These are phyloP conservation scores for Nothocercus julius DNA, from an alignment of 2,113 vertebrate genomes.

Conservation along the genomic window DNA sequence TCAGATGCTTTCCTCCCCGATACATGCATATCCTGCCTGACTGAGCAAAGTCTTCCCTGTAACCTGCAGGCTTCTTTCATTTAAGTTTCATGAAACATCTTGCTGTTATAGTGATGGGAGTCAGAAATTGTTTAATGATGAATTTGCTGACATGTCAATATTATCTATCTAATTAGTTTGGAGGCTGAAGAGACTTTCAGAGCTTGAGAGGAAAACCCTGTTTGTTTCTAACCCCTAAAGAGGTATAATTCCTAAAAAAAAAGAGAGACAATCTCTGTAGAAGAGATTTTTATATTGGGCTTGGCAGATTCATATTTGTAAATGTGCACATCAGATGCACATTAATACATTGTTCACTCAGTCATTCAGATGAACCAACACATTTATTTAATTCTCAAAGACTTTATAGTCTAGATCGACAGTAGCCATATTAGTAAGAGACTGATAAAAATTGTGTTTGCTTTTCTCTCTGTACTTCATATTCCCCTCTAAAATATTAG, in stretches of 20 bases:
- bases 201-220: slow-evolving; percentile 37
- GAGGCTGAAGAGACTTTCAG: slow-evolving; percentile 5
- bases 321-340: slow-evolving; percentile 59
- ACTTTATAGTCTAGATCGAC: not conserved
- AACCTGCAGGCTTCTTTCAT: slow-evolving; percentile 27
- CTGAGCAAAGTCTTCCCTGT: slow-evolving; percentile 34
- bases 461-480: slow-evolving; percentile 39
- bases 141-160: slow-evolving; percentile 53
- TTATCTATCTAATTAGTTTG: slow-evolving; percentile 50
- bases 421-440: slow-evolving; percentile 26
- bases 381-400: slow-evolving; percentile 64
- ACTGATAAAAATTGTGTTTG: slow-evolving; percentile 48
- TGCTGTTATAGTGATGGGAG: slow-evolving; percentile 37
- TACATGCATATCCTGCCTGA: not conserved
- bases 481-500: slow-evolving; percentile 26
- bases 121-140: slow-evolving; percentile 58
- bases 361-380: slow-evolving; percentile 56
- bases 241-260: slow-evolving; percentile 5
- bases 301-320: slow-evolving; percentile 46
- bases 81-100: slow-evolving; percentile 29
- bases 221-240: slow-evolving; percentile 56
- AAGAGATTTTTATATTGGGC: slow-evolving; percentile 23
- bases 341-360: slow-evolving; percentile 71
- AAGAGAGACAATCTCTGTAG: not conserved
- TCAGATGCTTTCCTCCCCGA: slow-evolving; percentile 39